Conservation (phyloP, 2,797 vertebrate genomes). For the Prunella strophiata region DNA sequence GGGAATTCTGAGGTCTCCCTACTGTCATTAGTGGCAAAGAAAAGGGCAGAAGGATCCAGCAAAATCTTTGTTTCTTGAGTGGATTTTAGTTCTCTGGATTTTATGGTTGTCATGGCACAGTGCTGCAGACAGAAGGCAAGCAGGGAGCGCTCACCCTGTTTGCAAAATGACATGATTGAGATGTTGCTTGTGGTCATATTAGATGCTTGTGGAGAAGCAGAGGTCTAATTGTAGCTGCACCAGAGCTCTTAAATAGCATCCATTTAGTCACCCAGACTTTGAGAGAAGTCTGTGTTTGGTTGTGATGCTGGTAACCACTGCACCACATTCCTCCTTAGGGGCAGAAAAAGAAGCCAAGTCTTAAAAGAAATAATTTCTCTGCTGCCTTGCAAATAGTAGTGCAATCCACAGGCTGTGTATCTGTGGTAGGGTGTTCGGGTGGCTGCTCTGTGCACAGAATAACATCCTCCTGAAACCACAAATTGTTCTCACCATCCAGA, state of each 20-base stretch:
- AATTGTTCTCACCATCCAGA: neutral
- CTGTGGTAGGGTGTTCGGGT: neutral
- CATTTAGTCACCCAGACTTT: constrained; percentile 46
- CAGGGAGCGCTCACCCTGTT: neutral
- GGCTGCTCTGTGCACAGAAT: neutral
- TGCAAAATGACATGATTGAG: neutral
- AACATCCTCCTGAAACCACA: constrained; percentile 27
- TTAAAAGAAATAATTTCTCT: constrained; percentile 31
- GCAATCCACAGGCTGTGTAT: neutral
- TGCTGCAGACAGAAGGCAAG: neutral
- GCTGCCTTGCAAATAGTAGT: constrained; percentile 21
- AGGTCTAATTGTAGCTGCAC: constrained; percentile 47
- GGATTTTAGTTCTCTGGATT: neutral
- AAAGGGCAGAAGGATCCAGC: neutral
- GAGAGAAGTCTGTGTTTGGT: constrained; percentile 33
- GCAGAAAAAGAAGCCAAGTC: constrained; percentile 47
- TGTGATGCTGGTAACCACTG: constrained; percentile 56
- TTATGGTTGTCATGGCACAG: accelerated
- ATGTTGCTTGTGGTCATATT: constrained; percentile 47
- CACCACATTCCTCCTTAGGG: constrained; percentile 51
- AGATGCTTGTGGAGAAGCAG: constrained; percentile 58
- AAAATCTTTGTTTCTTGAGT: neutral
- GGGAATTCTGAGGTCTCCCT: neutral
- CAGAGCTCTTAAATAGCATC: constrained; percentile 49
- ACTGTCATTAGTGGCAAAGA: neutral